Evolutionary conservation across 2,113 vertebrate species (phyloP).

Genomic region (Thinocorus orbignyianus): DNA sequence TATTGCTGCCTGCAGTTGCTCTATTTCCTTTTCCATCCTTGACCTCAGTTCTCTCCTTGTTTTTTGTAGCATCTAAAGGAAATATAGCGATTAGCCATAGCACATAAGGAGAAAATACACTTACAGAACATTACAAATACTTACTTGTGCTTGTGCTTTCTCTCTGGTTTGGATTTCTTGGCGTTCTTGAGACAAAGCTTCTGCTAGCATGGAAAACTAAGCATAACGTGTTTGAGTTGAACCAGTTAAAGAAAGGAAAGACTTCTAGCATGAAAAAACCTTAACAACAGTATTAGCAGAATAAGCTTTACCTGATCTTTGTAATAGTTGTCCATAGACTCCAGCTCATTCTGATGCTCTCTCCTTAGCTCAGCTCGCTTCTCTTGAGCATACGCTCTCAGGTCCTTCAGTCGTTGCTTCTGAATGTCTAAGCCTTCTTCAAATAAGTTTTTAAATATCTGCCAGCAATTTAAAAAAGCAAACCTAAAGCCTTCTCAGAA

Average conservation of each 20-base stretch:
- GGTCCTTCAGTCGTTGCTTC: conserved; percentile 85
- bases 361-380: conserved; percentile 82
- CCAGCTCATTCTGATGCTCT: conserved; percentile 82
- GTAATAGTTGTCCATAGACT: conserved; percentile 96
- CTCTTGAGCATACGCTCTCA: conserved; percentile 83
- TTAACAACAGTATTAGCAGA: too few relatives aligned
- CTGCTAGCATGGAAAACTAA: conserved; percentile 93
- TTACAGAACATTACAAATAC: background rate
- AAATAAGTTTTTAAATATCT: conserved; percentile 93
- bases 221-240: background rate
- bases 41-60: conserved; percentile 86
- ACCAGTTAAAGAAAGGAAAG: background rate
- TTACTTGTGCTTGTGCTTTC: conserved; percentile 89
- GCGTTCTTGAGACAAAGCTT: conserved; percentile 85
- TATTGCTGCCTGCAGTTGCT: conserved; percentile 87
- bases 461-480: background rate
- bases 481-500: background rate
- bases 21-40: conserved; percentile 91
- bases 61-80: conserved; percentile 84
- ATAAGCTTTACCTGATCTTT: conserved; percentile 85
- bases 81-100: background rate
- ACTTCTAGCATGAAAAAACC: background rate
- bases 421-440: conserved; percentile 92
- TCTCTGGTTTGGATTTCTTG: conserved; percentile 86
- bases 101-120: background rate